Percentiles rank a stretch among this genome's conserved stretches.
Evolutionary conservation across 2,113 vertebrate genomes (phyloP).

Genomic region (Rhinopithecus roxellana): DNA sequence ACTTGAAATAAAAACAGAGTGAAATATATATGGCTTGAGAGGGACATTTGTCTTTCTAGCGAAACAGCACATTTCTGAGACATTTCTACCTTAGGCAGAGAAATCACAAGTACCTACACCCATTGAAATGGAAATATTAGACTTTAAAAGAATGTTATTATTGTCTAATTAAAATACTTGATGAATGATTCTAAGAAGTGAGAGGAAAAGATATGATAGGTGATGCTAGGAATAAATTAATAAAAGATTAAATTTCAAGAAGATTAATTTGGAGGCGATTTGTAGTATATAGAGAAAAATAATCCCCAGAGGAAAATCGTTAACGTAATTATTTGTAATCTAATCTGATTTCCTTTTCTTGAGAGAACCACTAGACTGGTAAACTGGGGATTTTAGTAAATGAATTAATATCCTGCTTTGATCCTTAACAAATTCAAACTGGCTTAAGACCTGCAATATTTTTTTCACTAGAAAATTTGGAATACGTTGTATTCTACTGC

Average conservation of each 20-base stretch:
- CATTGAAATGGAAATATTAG: conserved; percentile 12
- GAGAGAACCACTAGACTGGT: neutral
- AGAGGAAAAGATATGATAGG: neutral
- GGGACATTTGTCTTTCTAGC: neutral
- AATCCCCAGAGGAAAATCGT: neutral
- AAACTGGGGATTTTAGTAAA: conserved; percentile 46
- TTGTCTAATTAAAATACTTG: conserved; percentile 24
- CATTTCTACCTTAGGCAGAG: neutral
- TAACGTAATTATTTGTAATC: conserved; percentile 49
- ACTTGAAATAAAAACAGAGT: neutral
- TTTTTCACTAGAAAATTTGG: conserved; percentile 15
- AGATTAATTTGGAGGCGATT: conserved; percentile 44
- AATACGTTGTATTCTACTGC: neutral
- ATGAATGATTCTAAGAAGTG: neutral
- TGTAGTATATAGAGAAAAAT: neutral
- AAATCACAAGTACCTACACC: neutral
- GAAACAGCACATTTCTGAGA: neutral
- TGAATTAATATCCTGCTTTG: conserved; percentile 41
- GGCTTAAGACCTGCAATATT: neutral
- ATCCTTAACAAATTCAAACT: conserved; percentile 40
- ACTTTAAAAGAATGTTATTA: neutral
- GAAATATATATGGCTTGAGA: neutral
- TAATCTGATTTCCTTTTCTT: conserved; percentile 67
- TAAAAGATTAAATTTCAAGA: conserved; percentile 45
- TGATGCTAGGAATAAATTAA: conserved; percentile 51